A percentile compares a stretch with the other conserved stretches of the same genome.
Conservation (phyloP, 1,140 invertebrate genomes). For the Zaprionus taronus region DNA sequence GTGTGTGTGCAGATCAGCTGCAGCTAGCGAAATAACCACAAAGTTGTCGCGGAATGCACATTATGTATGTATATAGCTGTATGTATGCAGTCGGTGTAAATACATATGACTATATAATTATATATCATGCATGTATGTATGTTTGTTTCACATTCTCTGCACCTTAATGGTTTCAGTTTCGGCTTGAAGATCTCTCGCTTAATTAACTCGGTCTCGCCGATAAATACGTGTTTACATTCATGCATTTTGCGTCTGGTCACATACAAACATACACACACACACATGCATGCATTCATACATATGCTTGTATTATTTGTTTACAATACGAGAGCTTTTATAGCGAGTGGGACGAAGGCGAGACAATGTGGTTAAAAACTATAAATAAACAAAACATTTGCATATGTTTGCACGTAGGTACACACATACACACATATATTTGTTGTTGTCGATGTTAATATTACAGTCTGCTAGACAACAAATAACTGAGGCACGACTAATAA, state of each 20-base stretch:
- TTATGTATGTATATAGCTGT: not conserved
- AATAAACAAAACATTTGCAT: constrained; percentile 37
- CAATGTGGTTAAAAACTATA: constrained; percentile 29
- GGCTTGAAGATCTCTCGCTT: constrained; percentile 10
- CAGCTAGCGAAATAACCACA: not conserved
- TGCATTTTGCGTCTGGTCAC: not conserved
- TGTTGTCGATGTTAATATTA: constrained; percentile 29
- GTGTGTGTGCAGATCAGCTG: constrained; percentile 5
- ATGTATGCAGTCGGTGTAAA: not conserved
- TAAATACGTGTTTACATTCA: constrained; percentile 11
- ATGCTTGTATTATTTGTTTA: not conserved
- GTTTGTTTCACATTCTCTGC: not conserved
- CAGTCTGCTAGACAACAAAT: constrained; percentile 9
- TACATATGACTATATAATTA: not conserved
- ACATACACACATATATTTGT: not conserved
- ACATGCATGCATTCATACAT: too few species aligned
- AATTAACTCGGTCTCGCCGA: constrained; percentile 8
- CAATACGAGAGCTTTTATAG: constrained; percentile 2
- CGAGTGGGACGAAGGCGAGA: constrained; percentile 11
- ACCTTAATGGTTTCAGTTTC: constrained; percentile 15
- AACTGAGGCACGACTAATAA: constrained; percentile 1
- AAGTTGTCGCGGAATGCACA: not conserved
- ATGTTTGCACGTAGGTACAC: constrained; percentile 16
- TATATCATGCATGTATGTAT: not conserved
- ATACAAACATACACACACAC: not conserved